Conservation (phyloP, 2,888 invertebrate genomes). For the Neoascia interrupta region DNA sequence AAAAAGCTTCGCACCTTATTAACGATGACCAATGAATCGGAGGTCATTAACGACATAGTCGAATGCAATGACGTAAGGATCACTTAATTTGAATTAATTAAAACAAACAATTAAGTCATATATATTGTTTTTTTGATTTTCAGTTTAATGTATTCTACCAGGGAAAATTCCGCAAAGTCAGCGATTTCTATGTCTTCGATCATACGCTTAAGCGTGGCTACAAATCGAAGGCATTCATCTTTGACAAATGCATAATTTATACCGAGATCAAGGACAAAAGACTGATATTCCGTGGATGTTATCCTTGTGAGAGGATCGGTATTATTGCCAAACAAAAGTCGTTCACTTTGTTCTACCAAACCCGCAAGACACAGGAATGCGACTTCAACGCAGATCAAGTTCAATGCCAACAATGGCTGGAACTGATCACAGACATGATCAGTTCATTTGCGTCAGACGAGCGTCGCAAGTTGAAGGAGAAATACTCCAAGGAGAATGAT, state of each 20-base stretch:
- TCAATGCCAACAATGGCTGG: conserved; percentile 75
- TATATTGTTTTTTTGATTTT: conserved; percentile 19
- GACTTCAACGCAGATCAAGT: conserved; percentile 76
- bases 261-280: conserved; percentile 78
- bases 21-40: conserved; percentile 78
- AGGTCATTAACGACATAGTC: conserved; percentile 78
- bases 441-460: conserved; percentile 76
- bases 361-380: conserved; percentile 78
- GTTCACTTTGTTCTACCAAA: conserved; percentile 77
- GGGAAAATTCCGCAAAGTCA: conserved; percentile 78
- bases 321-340: conserved; percentile 75
- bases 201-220: conserved; percentile 76
- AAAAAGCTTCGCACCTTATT: conserved; percentile 77
- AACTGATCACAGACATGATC: conserved; percentile 77
- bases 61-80: conserved; percentile 76
- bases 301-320: conserved; percentile 78
- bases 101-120: not conserved
- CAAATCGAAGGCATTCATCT: conserved; percentile 78
- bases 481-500: conserved; percentile 75
- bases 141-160: conserved; percentile 79
- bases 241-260: conserved; percentile 79
- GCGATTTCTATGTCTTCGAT: conserved; percentile 77
- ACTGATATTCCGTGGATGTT: conserved; percentile 78
- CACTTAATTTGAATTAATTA: not conserved
- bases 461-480: conserved; percentile 75